Percentiles rank a stretch among this genome's conserved stretches.
Conservation (phyloP, 1,140 invertebrate genomes). For the Heliconius nattereri region DNA sequence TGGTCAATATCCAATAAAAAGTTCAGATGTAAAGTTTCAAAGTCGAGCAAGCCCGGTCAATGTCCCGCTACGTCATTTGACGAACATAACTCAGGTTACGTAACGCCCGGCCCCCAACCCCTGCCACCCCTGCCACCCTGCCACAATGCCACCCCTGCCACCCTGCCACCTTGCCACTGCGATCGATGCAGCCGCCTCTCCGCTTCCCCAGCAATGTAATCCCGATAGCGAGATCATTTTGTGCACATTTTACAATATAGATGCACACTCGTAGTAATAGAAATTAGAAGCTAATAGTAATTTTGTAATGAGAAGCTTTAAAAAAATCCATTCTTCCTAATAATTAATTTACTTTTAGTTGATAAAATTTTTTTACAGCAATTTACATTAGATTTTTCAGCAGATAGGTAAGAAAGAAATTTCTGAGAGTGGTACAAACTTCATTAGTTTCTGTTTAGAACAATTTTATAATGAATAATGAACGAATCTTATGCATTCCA, state of each 20-base stretch:
- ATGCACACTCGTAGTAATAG: not conserved
- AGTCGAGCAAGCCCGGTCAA: conserved; percentile 42
- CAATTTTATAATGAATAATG: no score
- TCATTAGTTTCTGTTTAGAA: no score
- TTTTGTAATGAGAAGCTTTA: not conserved
- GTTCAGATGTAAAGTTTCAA: conserved; percentile 37
- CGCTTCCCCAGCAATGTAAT: conserved; percentile 23
- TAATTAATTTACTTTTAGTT: no score
- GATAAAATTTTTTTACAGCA: no score
- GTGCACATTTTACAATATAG: conserved; percentile 13
- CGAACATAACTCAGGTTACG: conserved; percentile 32
- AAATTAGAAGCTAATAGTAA: not conserved
- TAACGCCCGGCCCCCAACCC: conserved; percentile 9
- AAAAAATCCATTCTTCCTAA: no score
- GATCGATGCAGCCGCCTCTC: conserved; percentile 50
- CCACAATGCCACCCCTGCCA: conserved; percentile 22
- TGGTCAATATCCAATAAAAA: not conserved
- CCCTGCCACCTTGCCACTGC: conserved; percentile 38
- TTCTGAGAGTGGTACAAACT: no score
- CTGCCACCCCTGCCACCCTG: conserved; percentile 34
- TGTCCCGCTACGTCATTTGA: conserved; percentile 42
- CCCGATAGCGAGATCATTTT: conserved; percentile 17
- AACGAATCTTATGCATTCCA: no score
- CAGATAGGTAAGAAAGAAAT: no score
- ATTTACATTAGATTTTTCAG: no score